Evolutionary conservation across 2,113 vertebrate genomes (phyloP).

Genomic region (Lasiurus borealis): DNA sequence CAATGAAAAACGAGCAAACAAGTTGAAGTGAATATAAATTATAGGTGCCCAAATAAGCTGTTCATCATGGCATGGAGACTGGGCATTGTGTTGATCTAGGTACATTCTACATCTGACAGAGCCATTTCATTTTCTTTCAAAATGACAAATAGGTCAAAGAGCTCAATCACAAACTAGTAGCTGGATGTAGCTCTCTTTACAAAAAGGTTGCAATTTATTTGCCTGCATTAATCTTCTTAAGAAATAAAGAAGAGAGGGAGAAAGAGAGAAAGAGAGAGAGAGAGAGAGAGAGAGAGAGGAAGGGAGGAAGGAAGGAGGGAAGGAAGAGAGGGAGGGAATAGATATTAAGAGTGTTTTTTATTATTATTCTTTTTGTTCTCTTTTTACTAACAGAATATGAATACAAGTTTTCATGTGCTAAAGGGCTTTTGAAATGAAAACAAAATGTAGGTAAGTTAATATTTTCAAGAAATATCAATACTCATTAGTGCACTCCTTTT

Average conservation of each 20-base stretch:
- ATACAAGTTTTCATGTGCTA: neutral
- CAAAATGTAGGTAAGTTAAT: neutral
- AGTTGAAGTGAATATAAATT: slow-evolving; percentile 89
- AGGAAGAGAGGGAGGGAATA: neutral
- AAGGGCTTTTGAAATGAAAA: neutral
- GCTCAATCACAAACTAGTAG: slow-evolving; percentile 78
- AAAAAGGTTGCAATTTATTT: slow-evolving; percentile 66
- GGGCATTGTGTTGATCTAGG: slow-evolving; percentile 74
- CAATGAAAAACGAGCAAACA: slow-evolving; percentile 87
- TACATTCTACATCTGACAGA: slow-evolving; percentile 81
- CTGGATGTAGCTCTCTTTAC: slow-evolving; percentile 59
- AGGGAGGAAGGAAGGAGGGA: neutral
- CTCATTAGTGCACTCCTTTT: neutral
- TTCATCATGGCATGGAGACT: slow-evolving; percentile 76
- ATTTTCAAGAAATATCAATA: neutral
- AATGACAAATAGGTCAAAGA: slow-evolving; percentile 85
- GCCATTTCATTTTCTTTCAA: slow-evolving; percentile 86
- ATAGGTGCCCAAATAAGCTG: slow-evolving; percentile 86
- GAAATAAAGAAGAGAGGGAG: neutral
- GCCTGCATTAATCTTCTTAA: slow-evolving; percentile 54
- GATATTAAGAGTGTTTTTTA: neutral
- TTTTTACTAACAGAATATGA: neutral
- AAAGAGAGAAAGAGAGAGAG: neutral
- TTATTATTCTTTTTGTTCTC: neutral
- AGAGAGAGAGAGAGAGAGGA: neutral